These are phyloP conservation scores for Onthophagus sagittarius DNA, from an alignment of 2,888 invertebrate species.

Conservation along the genomic window DNA sequence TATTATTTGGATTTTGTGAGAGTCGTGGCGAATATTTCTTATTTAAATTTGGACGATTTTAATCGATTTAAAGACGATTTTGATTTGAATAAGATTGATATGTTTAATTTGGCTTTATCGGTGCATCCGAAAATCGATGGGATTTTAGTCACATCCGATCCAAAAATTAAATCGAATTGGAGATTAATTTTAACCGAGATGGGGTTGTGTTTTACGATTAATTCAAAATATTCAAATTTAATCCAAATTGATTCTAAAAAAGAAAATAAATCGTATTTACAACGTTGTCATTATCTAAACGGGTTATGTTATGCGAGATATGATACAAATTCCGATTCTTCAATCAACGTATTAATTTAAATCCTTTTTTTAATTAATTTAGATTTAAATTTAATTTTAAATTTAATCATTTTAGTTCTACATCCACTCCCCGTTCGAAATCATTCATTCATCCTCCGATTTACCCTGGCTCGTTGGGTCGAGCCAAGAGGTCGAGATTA, in stretches of 20 bases:
- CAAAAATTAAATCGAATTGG: conserved; percentile 45
- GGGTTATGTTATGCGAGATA: conserved; percentile 50
- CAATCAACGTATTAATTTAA: conserved; percentile 34
- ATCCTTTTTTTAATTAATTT: background rate
- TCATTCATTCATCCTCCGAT: conserved; percentile 50
- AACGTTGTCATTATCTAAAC: conserved; percentile 47
- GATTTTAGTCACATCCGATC: conserved; percentile 51
- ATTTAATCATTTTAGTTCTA: conserved; percentile 49
- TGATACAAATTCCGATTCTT: conserved; percentile 45
- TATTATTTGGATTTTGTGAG: conserved; percentile 51
- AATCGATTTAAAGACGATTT: conserved; percentile 46
- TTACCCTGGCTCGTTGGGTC: conserved; percentile 36
- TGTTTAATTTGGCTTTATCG: conserved; percentile 51
- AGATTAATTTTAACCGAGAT: conserved; percentile 60
- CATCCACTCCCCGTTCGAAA: conserved; percentile 58
- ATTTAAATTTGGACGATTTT: conserved; percentile 45
- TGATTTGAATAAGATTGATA: conserved; percentile 46
- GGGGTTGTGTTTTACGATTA: conserved; percentile 62
- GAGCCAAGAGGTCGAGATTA: conserved; percentile 48
- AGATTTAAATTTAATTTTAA: too few species aligned
- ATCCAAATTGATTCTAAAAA: conserved; percentile 30
- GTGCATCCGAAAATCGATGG: conserved; percentile 51
- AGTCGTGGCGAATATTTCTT: conserved; percentile 50
- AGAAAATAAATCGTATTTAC: background rate
- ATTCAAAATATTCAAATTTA: conserved; percentile 55